Evolutionary conservation across 2,888 invertebrate genomes (phyloP).

Genomic region (Argynnis bischoffii): DNA sequence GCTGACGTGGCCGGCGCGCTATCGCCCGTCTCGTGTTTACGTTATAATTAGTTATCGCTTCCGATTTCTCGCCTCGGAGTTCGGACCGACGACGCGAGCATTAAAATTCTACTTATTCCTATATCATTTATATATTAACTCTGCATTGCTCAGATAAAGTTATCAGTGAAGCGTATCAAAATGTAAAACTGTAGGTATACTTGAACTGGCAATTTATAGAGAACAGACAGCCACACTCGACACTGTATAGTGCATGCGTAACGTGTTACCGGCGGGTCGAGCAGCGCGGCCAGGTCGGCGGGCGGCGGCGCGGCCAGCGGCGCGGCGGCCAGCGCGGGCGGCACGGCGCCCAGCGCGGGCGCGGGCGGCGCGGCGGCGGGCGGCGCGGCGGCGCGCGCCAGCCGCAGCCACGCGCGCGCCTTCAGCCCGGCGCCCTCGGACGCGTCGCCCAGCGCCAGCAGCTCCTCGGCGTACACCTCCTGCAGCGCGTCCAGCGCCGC

Average conservation of each 20-base stretch:
- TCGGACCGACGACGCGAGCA: no score
- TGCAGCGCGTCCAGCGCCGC: constrained; percentile 40
- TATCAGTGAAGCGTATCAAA: no score
- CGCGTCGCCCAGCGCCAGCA: constrained; percentile 47
- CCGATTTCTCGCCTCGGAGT: no score
- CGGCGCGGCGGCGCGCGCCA: constrained; percentile 11
- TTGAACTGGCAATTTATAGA: no score
- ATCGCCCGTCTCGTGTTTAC: no score
- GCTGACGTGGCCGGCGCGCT: neutral
- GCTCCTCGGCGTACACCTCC: constrained; percentile 60
- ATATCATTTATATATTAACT: no score
- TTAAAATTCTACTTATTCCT: no score
- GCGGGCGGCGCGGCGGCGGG: constrained; percentile 11
- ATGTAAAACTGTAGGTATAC: no score
- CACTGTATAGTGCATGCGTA: no score
- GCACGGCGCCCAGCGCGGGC: constrained; percentile 13
- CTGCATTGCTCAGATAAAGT: no score
- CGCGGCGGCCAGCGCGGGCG: constrained; percentile 20
- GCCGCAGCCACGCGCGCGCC: constrained; percentile 54
- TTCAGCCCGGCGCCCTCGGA: constrained; percentile 45
- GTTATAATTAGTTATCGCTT: no score
- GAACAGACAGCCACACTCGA: no score
- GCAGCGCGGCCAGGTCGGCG: constrained; percentile 27
- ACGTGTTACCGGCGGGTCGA: neutral
- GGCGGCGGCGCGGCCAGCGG: constrained; percentile 31